Evolutionary conservation across 2,113 vertebrate genomes (phyloP).

Genomic region (Cavia aperea): DNA sequence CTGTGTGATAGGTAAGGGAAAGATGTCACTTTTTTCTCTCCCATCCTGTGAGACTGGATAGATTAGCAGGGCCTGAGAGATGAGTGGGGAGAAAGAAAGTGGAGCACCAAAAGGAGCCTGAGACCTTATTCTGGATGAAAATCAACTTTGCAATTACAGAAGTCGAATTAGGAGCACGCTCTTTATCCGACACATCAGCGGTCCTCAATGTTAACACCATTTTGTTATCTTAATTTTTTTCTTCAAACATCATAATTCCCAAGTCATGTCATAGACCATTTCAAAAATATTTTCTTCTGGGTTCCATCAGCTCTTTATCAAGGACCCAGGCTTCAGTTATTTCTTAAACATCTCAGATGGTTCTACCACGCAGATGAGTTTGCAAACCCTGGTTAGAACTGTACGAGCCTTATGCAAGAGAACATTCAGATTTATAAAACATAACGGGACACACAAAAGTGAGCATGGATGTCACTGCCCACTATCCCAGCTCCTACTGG

Average conservation of each 20-base stretch:
- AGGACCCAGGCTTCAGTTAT: not conserved
- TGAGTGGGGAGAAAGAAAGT: not conserved
- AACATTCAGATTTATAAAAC: not conserved
- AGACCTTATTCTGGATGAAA: not conserved
- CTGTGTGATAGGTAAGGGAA: not conserved
- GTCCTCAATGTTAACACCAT: not conserved
- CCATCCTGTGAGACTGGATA: not conserved
- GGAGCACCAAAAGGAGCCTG: not conserved
- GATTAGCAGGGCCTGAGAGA: not conserved
- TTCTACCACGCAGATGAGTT: not conserved
- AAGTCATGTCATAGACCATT: not conserved
- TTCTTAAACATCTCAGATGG: no score
- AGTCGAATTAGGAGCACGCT: no score
- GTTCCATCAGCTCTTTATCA: not conserved
- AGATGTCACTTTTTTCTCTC: not conserved
- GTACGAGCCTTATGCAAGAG: not conserved
- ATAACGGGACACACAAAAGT: accelerated
- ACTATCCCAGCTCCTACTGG: not conserved
- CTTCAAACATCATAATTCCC: not conserved
- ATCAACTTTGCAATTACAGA: not conserved
- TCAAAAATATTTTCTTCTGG: not conserved
- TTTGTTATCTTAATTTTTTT: accelerated
- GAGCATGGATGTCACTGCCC: no score
- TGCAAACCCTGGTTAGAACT: not conserved
- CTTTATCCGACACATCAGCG: not conserved